These are phyloP conservation scores for Nothura maculosa DNA, from an alignment of 2,797 vertebrate species.

Conservation along the genomic window DNA sequence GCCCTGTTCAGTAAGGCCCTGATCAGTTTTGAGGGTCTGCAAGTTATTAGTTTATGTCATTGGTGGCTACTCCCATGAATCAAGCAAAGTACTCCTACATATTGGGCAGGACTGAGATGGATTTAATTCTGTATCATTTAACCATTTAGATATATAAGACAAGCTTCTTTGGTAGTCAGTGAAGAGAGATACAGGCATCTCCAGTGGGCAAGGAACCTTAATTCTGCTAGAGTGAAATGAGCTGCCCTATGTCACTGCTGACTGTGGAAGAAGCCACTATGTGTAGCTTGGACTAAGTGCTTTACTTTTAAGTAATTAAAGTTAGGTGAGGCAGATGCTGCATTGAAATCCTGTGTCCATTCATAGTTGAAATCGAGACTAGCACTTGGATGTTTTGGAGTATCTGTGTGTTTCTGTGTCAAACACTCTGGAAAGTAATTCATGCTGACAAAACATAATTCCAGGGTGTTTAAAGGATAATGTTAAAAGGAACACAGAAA, in stretches of 20 bases:
- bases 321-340: not conserved
- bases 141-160: not conserved
- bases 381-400: not conserved
- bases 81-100: not conserved
- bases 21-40: not conserved
- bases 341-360: not conserved
- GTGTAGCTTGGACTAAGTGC: not conserved
- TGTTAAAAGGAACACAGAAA: not conserved
- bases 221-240: not conserved
- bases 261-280: not conserved
- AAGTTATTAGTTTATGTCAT: not conserved
- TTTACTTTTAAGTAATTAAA: not conserved
- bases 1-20: not conserved
- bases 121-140: not conserved
- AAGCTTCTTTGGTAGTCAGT: not conserved
- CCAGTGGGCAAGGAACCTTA: not conserved
- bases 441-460: not conserved
- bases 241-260: not conserved
- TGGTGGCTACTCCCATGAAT: not conserved
- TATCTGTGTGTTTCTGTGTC: not conserved
- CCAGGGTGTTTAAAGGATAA: not conserved
- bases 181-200: fast-evolving
- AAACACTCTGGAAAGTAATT: not conserved
- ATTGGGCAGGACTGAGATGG: no score
- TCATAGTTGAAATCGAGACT: not conserved